Conservation (phyloP, 2,888 invertebrate genomes). For the Melinopterus prodromus region DNA sequence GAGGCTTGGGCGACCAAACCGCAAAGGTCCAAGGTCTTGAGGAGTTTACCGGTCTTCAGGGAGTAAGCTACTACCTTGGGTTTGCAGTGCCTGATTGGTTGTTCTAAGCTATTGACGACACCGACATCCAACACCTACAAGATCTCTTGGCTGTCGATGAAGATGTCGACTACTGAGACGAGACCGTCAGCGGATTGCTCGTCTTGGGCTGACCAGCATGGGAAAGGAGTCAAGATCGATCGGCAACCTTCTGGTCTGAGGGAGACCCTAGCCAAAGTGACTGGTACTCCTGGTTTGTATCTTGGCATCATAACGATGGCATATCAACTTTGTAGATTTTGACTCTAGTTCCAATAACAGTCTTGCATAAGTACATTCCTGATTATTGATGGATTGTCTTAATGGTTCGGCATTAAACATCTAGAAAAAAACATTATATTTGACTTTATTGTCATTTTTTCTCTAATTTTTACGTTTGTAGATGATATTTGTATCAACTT, state of each 20-base stretch:
- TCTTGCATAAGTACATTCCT: slow-evolving; percentile 66
- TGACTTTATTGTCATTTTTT: too few relatives aligned
- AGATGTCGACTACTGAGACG: slow-evolving; percentile 75
- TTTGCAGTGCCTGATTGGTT: slow-evolving; percentile 70
- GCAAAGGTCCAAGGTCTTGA: slow-evolving; percentile 70
- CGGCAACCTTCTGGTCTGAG: slow-evolving; percentile 64
- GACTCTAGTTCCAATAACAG: slow-evolving; percentile 68
- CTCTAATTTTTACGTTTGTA: too few relatives aligned
- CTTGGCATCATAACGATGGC: slow-evolving; percentile 68
- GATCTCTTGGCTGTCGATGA: slow-evolving; percentile 68
- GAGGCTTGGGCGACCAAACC: slow-evolving; percentile 67
- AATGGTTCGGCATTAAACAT: slow-evolving; percentile 62
- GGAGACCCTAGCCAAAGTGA: too few relatives aligned
- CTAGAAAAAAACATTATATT: too few relatives aligned
- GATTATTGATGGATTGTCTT: slow-evolving; percentile 66
- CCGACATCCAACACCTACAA: slow-evolving; percentile 80
- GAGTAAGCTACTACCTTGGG: slow-evolving; percentile 75
- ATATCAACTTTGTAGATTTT: slow-evolving; percentile 66
- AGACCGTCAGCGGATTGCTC: slow-evolving; percentile 70
- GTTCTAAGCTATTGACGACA: slow-evolving; percentile 71
- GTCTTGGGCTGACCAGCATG: slow-evolving; percentile 70
- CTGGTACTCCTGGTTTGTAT: slow-evolving; percentile 71
- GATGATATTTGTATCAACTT: too few relatives aligned
- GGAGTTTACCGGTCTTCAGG: slow-evolving; percentile 67
- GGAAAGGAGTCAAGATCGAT: slow-evolving; percentile 68